phyloP scores from a whole-genome alignment of 2,113 vertebrate species.

The Donacobius atricapilla region DNA sequence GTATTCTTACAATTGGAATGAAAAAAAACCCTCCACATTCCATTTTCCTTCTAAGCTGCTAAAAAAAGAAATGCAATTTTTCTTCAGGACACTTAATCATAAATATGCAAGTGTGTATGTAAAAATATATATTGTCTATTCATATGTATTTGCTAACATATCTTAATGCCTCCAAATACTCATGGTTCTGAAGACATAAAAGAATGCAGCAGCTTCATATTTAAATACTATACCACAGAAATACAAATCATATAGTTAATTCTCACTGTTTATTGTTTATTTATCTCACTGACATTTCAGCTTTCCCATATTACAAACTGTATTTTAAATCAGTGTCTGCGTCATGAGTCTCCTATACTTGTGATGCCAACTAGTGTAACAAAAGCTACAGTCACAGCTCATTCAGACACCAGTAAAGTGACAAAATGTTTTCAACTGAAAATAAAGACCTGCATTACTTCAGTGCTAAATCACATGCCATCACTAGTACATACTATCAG shows the following conservation, averaged over 20 bases:
- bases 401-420: neutral
- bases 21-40: neutral
- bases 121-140: neutral
- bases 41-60: neutral
- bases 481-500: neutral
- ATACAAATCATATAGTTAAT: neutral
- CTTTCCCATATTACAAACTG: neutral
- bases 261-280: neutral
- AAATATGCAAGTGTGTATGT: neutral
- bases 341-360: fast-evolving
- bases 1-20: neutral
- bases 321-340: neutral
- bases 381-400: neutral
- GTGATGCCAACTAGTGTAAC: fast-evolving
- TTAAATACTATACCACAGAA: neutral
- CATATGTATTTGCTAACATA: neutral
- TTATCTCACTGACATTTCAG: neutral
- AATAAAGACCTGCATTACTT: neutral
- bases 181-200: neutral
- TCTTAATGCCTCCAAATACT: neutral
- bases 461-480: neutral
- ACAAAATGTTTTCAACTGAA: neutral
- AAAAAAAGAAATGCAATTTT: neutral
- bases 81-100: neutral
- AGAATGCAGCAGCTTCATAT: neutral